Evolutionary conservation across 2,113 vertebrate genomes (phyloP), one percentile per base, ranked within the genome.

Genomic region (Phasianus colchicus): DNA sequence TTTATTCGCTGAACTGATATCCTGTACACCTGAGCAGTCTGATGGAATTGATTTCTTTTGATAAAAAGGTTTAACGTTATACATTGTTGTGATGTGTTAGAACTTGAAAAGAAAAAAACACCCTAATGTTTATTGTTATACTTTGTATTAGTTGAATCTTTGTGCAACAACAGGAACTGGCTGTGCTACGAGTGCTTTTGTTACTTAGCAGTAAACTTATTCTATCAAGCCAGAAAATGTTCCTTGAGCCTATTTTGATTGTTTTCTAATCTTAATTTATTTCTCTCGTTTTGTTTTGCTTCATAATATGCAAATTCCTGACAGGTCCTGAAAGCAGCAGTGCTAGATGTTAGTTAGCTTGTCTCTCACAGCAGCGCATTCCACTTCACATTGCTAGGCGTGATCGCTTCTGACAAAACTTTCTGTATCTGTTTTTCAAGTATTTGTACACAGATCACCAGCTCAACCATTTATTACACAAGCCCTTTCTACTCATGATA

Each of bases 261-360:
- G 12, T 71, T 69, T 66, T 84, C 61, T 90, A 88, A 57, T 69
- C 9, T 32, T 43, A 75, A 92, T 83, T 89, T 86, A 95, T 65
- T 81, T 54, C 57, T 30, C 22, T 88, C 2, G 48, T 80, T 83
- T 75, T 82, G 29, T 21, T 65, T 89, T 79, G 32, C 55, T 92
- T 79, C 30, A 19, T 43, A 75, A 60, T 78, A 77, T 61, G 55
- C 29, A 20, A 9, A 80, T 24, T 47, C 38, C 24, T 91, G 43
- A 75, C 16, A 38, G 17, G 34, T 86, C 34, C 36, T 84, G 50
- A 88, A 86, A 90, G 73, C 72, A 58, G 6, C 2, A 82, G 88
- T 69, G 48, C 40, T 43, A 78, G 50, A 81, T 70, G 36, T 77
- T 40, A 79, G 30, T 74, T 72, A 52, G 48, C 29, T 18, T 40